Evolutionary conservation across 92 coral and sea anemone genomes (phyloP), one percentile per base, ranked within the genome.

Genomic region (Siderastrea siderea): DNA sequence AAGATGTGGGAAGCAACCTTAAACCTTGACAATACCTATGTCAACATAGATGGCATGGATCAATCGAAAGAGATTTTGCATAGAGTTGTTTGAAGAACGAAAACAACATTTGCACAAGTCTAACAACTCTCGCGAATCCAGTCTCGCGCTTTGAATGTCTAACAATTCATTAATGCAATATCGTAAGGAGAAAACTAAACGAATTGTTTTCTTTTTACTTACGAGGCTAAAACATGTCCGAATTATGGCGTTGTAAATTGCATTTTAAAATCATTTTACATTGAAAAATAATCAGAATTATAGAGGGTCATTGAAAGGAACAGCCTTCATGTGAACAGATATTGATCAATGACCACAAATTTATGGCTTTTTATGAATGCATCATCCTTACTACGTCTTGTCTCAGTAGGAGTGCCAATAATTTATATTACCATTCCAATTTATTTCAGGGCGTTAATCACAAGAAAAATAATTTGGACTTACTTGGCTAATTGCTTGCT

Each of bases 321-420:
- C 17, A 44, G 8, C 5, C 4, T 12, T 58, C 12, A 3, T 2
- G 5, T 57, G 16, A 13, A 45, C 6, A 51, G 57, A 63, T 48
- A 63, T 61, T 62, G 82, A 48, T 60, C 71, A 16, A 14, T 78
- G 14, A 47, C 67, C 45, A 3, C 48, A 67, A 67, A 67, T 67
- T 26, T 26, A 26, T 26, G 38, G 38, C 38, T 26, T 26, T 26
- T 26, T 26, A 26, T 26, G 8, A 67, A 26, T 45, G 19, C 72
- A 43, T 43, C 47, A 26, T 26, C 38, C 0, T 26, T 26, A 26
- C 38, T 26, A 26, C 46, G 47, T 49, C 59, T 57, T 75, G 50
- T 2, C 38, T 26, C 38, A 26, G 38, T 26, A 26, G 38, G 66
- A 61, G 66, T 13, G 16, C 17, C 16, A 13, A 61, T 61, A 13